Evolutionary conservation across 2,797 vertebrate species (phyloP).

Genomic region (Spheniscus humboldti): DNA sequence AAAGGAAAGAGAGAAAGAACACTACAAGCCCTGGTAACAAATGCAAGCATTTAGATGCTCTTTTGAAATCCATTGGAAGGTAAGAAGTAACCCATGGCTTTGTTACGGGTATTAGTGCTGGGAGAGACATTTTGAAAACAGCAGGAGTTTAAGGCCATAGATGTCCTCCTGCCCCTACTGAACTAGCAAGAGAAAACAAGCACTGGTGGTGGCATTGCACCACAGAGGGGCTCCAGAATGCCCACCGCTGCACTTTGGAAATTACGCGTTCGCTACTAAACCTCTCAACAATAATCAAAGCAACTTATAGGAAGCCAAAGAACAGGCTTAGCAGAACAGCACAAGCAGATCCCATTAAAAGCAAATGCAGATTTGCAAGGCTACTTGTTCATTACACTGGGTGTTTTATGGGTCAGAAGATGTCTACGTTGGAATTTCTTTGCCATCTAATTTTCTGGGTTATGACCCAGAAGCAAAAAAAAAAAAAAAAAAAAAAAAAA

Average conservation of each 20-base stretch:
- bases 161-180: background rate
- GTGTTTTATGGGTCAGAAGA: background rate
- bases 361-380: background rate
- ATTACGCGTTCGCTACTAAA: background rate
- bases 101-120: background rate
- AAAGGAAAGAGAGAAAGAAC: background rate
- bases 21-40: background rate
- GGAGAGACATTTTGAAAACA: background rate
- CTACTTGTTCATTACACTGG: background rate
- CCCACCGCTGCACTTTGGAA: background rate
- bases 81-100: background rate
- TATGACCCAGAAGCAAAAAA: constrained; percentile 1
- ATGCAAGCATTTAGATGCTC: background rate
- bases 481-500: background rate
- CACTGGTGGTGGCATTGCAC: background rate
- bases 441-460: background rate
- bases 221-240: background rate
- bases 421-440: background rate
- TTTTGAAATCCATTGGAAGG: background rate
- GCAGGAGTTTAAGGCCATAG: background rate
- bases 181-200: background rate
- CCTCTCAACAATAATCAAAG: background rate
- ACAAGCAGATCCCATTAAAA: background rate
- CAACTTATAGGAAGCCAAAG: background rate
- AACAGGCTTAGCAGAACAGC: background rate